Evolutionary conservation across 64 coral and sea anemone species (phyloP).

Genomic region (Montipora foliosa): DNA sequence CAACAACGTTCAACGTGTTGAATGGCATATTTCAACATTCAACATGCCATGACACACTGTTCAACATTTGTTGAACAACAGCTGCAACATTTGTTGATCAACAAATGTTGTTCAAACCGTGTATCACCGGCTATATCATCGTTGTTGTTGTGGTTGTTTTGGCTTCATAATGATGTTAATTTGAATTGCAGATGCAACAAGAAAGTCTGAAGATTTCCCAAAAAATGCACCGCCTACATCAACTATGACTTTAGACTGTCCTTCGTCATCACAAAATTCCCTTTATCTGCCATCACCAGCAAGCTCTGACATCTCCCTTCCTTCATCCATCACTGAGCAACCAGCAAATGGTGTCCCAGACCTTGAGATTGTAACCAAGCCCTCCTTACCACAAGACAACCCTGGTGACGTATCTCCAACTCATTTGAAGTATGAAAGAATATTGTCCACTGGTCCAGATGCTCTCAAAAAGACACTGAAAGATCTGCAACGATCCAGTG

Average conservation of each 20-base stretch:
- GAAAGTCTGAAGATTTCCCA: not conserved
- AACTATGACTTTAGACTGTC: not conserved
- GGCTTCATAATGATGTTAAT: too few relatives aligned
- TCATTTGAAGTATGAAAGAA: constrained; percentile 39
- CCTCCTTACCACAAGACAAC: not conserved
- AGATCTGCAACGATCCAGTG: constrained; percentile 89
- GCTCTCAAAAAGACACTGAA: constrained; percentile 87
- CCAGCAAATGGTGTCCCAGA: not conserved
- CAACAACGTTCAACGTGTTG: too few relatives aligned
- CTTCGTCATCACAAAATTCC: not conserved
- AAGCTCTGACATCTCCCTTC: constrained; percentile 36
- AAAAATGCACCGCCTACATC: not conserved
- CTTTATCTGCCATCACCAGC: constrained; percentile 36
- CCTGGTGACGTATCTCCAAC: not conserved
- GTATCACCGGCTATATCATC: too few relatives aligned
- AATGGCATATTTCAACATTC: too few relatives aligned
- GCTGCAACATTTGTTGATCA: too few relatives aligned
- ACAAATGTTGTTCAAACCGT: too few relatives aligned
- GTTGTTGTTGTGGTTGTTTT: too few relatives aligned
- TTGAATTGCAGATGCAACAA: not conserved
- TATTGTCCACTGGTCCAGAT: constrained; percentile 67
- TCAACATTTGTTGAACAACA: too few relatives aligned
- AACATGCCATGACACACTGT: too few relatives aligned
- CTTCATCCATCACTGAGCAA: constrained; percentile 6
- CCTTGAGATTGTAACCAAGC: not conserved